Evolutionary conservation across 2,797 vertebrate genomes (phyloP).

Genomic region (Clarias platycephalus): DNA sequence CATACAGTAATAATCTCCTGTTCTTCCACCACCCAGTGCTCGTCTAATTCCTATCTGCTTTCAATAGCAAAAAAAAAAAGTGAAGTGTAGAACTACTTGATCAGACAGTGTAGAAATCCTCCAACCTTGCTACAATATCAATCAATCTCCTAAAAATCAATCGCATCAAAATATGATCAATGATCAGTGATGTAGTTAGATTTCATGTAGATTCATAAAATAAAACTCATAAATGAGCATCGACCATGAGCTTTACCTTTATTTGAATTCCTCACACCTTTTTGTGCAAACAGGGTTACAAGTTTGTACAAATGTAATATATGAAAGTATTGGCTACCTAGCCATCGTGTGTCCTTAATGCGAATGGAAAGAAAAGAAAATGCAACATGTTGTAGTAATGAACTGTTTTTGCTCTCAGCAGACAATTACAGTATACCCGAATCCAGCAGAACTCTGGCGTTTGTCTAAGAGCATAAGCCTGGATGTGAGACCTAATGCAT

Average conservation of each 20-base stretch:
- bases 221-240: not conserved
- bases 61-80: conserved; percentile 42
- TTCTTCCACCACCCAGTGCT: conserved; percentile 24
- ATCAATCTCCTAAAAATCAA: not conserved
- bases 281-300: not conserved
- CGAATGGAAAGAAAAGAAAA: not conserved
- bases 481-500: not conserved
- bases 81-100: conserved; percentile 48
- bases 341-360: not conserved
- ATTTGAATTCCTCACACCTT: not conserved
- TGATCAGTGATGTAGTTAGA: not conserved
- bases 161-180: not conserved
- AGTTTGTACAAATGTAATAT: not conserved
- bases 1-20: conserved; percentile 41
- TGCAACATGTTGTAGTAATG: not conserved
- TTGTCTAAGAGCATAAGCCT: not conserved
- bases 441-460: not conserved
- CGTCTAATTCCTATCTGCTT: conserved; percentile 44
- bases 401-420: not conserved
- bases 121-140: conserved; percentile 34
- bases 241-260: not conserved
- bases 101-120: conserved; percentile 34
- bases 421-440: not conserved
- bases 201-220: not conserved
- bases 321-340: not conserved